A percentile compares a stretch with the other conserved stretches of the same genome.
Evolutionary conservation across 2,888 invertebrate species (phyloP).

Genomic region (Phortica magna): DNA sequence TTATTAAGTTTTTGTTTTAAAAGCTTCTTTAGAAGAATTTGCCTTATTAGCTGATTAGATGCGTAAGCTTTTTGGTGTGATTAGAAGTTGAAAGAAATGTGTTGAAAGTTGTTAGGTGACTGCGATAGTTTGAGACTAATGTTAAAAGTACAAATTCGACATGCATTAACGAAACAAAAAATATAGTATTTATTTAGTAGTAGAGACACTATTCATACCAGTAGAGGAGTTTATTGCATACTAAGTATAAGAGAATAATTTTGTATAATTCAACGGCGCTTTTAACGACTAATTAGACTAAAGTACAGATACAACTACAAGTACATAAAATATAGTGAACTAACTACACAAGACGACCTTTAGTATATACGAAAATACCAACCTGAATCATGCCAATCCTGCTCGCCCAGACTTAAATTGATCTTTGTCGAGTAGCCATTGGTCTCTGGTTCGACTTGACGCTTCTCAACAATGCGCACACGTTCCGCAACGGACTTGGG

Average conservation of each 20-base stretch:
- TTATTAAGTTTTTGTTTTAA: constrained; percentile 40
- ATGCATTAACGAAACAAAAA: constrained; percentile 4
- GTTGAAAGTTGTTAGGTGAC: not conserved
- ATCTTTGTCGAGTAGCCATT: constrained; percentile 82
- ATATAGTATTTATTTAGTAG: constrained; percentile 1
- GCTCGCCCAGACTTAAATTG: constrained; percentile 78
- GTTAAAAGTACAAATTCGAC: constrained; percentile 1
- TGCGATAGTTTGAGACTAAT: not conserved
- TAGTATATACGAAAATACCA: constrained; percentile 49
- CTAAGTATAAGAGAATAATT: constrained; percentile 32
- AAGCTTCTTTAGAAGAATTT: constrained; percentile 28
- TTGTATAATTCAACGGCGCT: constrained; percentile 25
- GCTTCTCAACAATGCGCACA: constrained; percentile 78
- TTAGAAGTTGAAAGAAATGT: not conserved
- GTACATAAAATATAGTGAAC: constrained; percentile 36
- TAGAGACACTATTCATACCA: constrained; percentile 36
- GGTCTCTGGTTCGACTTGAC: constrained; percentile 62
- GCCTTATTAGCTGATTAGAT: not conserved
- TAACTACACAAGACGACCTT: constrained; percentile 10
- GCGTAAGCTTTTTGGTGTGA: not conserved
- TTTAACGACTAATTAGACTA: constrained; percentile 44
- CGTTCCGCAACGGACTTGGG: constrained; percentile 79
- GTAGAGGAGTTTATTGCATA: constrained; percentile 64
- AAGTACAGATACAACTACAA: constrained; percentile 50
- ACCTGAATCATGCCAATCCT: constrained; percentile 74